Percentiles rank a stretch among this genome's conserved stretches.
These are phyloP conservation scores for Brachionus rubens DNA, from an alignment of 1,140 invertebrate species.

Conservation along the genomic window DNA sequence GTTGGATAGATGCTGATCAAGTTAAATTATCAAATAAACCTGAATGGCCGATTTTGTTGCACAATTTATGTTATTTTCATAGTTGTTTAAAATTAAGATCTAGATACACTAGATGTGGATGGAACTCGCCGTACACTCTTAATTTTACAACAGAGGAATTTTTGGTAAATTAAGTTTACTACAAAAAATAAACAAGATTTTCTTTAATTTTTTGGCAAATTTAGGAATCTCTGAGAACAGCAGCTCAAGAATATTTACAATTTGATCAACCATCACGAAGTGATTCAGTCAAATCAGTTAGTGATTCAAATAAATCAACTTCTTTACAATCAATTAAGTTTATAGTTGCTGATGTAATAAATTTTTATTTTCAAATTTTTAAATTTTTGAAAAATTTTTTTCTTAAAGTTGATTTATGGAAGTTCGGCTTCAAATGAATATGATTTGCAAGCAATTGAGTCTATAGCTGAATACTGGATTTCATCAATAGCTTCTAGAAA, in stretches of 20 bases:
- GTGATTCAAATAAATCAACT: not conserved
- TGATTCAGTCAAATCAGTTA: constrained; percentile 28
- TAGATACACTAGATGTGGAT: constrained; percentile 55
- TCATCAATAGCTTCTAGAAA: constrained; percentile 50
- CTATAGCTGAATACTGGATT: constrained; percentile 59
- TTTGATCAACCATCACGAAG: constrained; percentile 14
- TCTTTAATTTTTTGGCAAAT: not conserved
- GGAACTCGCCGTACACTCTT: constrained; percentile 53
- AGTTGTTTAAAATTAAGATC: constrained; percentile 56
- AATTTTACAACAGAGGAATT: constrained; percentile 54
- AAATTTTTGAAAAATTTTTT: not conserved
- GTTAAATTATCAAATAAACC: constrained; percentile 52
- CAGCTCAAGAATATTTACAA: constrained; percentile 34
- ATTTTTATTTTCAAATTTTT: not conserved
- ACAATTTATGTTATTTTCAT: constrained; percentile 60
- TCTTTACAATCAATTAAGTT: constrained; percentile 29
- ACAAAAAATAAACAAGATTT: not conserved
- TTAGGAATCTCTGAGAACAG: constrained; percentile 39
- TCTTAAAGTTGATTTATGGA: constrained; percentile 40
- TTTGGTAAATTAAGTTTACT: constrained; percentile 48
- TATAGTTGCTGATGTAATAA: constrained; percentile 38
- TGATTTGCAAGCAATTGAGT: constrained; percentile 46
- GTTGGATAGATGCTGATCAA: constrained; percentile 56
- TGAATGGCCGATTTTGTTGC: constrained; percentile 57
- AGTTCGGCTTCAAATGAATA: constrained; percentile 32